Conservation (phyloP, 2,797 vertebrate genomes). For the Platalea minor region DNA sequence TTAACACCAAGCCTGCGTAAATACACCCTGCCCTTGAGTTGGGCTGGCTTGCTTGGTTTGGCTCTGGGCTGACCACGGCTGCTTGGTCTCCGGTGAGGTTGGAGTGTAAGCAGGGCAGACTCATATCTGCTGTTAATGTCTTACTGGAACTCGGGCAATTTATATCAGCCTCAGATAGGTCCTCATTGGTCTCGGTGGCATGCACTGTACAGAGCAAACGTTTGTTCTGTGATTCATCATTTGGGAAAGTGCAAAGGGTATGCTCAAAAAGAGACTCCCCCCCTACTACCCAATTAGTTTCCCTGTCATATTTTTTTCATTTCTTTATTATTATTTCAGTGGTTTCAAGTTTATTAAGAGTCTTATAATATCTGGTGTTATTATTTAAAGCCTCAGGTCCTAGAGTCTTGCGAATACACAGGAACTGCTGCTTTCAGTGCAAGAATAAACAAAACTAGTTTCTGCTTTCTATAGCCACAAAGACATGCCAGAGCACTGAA, state of each 20-base stretch:
- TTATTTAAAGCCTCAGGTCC: background rate
- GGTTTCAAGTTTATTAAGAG: background rate
- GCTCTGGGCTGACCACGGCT: background rate
- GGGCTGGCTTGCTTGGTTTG: background rate
- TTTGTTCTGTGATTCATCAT: constrained; percentile 13
- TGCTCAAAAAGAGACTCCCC: background rate
- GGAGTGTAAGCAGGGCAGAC: background rate
- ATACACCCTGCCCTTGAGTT: background rate
- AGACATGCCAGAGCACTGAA: background rate
- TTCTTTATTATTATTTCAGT: background rate
- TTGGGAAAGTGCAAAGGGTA: background rate
- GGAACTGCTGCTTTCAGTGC: background rate
- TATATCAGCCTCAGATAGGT: constrained; percentile 8
- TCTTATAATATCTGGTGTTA: background rate
- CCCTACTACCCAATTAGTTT: background rate
- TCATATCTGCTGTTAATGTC: constrained; percentile 13
- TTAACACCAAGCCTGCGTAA: constrained; percentile 14
- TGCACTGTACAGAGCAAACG: background rate
- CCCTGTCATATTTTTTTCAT: rapidly evolving
- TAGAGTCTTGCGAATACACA: background rate
- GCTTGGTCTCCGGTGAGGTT: background rate
- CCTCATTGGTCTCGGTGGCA: background rate
- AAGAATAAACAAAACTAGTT: background rate
- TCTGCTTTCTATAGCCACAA: background rate
- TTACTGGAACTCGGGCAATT: background rate